phyloP scores from a whole-genome alignment of 2,113 vertebrate species.

The Rhinoptilus africanus region DNA sequence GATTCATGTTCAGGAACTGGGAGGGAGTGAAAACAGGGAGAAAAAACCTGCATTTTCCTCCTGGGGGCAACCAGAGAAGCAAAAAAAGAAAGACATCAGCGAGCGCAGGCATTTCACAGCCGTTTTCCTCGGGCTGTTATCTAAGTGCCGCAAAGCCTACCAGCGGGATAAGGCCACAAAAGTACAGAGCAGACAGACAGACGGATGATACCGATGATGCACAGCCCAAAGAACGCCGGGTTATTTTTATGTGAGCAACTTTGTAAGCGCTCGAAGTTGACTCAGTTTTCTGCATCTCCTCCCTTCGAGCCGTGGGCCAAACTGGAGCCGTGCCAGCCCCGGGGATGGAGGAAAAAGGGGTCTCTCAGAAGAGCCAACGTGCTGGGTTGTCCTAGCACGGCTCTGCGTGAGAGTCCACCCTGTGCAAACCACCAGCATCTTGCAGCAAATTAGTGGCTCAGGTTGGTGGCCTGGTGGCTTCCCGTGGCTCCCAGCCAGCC shows the following conservation, averaged over 20 bases:
- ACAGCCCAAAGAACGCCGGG: accelerated
- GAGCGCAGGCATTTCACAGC: accelerated
- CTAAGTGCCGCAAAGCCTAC: not conserved
- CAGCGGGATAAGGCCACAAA: not conserved
- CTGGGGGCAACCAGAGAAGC: not conserved
- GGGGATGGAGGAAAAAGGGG: not conserved
- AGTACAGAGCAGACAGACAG: not conserved
- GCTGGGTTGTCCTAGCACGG: not conserved
- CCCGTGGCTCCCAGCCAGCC: not conserved
- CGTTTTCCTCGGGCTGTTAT: not conserved
- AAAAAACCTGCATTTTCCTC: too few species aligned
- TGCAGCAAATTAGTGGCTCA: accelerated
- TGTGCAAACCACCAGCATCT: accelerated
- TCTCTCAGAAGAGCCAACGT: accelerated
- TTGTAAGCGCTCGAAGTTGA: not conserved
- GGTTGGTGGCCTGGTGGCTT: not conserved
- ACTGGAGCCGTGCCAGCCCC: not conserved
- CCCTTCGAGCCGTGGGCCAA: not conserved
- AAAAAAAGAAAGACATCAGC: not conserved
- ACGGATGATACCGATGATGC: not conserved
- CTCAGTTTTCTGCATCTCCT: not conserved
- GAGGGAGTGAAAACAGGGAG: not conserved
- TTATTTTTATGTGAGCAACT: not conserved
- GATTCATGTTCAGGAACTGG: not conserved
- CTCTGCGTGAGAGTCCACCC: not conserved